A percentile compares a stretch with the other conserved stretches of the same genome.
These are phyloP conservation scores for Gavialis gangeticus DNA, from an alignment of 2,113 vertebrate species.

Conservation along the genomic window DNA sequence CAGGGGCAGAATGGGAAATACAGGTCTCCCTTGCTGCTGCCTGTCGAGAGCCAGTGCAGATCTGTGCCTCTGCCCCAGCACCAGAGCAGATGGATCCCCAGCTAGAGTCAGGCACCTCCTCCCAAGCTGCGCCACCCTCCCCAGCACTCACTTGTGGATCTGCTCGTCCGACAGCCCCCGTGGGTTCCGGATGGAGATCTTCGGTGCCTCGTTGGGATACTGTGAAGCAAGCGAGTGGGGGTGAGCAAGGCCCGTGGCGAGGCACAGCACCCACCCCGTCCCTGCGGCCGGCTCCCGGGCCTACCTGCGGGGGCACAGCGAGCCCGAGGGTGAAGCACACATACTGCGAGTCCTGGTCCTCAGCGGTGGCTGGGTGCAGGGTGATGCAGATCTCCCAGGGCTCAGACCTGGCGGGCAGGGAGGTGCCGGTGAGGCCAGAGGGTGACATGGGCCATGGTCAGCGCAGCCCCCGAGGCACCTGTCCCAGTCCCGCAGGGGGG, in stretches of 20 bases:
- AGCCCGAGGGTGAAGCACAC: conserved; percentile 91
- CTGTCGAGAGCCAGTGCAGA: too few species aligned
- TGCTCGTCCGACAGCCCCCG: conserved; percentile 96
- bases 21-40: too few species aligned
- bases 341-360: conserved; percentile 92
- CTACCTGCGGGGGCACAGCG: conserved; percentile 88
- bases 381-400: conserved; percentile 89
- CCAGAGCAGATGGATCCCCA: accelerated
- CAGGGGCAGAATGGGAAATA: not conserved
- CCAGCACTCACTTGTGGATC: conserved; percentile 85
- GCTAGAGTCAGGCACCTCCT: accelerated
- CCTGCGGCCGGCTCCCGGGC: not conserved
- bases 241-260: not conserved
- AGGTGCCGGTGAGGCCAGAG: not conserved
- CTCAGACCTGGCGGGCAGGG: conserved; percentile 75
- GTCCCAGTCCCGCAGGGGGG: not conserved
- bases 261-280: accelerated
- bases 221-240: not conserved
- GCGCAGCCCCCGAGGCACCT: too few species aligned
- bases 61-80: accelerated
- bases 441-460: not conserved
- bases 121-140: not conserved
- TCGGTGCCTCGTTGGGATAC: conserved; percentile 81
- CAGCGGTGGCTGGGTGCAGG: conserved; percentile 90
- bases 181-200: conserved; percentile 89